phyloP scores from a whole-genome alignment of 2,113 vertebrate species.

The Hepsetus odoe region DNA sequence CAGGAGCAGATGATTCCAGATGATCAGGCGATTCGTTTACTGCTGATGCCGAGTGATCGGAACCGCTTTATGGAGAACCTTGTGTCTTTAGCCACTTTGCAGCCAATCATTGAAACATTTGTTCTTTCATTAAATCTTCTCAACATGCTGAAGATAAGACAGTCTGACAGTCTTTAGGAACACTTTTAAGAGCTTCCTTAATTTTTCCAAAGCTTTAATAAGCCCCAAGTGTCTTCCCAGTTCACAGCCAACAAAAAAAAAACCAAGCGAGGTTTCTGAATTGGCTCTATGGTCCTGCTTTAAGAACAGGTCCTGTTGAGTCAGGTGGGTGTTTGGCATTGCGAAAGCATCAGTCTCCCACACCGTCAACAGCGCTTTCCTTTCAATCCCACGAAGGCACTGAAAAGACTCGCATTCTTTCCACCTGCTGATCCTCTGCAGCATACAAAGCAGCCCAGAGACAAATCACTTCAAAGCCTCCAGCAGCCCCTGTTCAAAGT shows the following conservation, averaged over 20 bases:
- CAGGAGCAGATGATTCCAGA: no score
- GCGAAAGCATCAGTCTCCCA: slow-evolving; percentile 26
- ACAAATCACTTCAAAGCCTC: slow-evolving; percentile 55
- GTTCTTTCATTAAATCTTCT: no score
- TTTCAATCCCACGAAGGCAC: slow-evolving; percentile 58
- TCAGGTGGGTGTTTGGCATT: slow-evolving; percentile 33
- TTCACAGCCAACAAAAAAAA: background rate
- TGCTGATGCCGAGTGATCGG: no score
- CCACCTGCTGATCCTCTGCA: slow-evolving; percentile 55
- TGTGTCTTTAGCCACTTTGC: no score
- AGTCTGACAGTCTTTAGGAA: no score
- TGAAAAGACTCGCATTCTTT: slow-evolving; percentile 65
- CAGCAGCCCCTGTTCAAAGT: slow-evolving; percentile 46
- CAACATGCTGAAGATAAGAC: no score
- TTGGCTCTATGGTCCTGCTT: background rate
- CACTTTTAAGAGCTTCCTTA: no score
- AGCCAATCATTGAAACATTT: no score
- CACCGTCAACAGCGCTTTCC: slow-evolving; percentile 9
- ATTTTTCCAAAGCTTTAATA: no score
- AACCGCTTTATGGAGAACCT: no score
- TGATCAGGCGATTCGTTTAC: no score
- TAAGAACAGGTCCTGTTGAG: background rate
- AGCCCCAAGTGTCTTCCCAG: no score
- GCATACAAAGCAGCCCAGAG: slow-evolving; percentile 55
- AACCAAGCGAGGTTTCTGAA: background rate